Base-by-base conservation (phyloP, 23 tunicate genomes). In the Corella eumyota region DNA sequence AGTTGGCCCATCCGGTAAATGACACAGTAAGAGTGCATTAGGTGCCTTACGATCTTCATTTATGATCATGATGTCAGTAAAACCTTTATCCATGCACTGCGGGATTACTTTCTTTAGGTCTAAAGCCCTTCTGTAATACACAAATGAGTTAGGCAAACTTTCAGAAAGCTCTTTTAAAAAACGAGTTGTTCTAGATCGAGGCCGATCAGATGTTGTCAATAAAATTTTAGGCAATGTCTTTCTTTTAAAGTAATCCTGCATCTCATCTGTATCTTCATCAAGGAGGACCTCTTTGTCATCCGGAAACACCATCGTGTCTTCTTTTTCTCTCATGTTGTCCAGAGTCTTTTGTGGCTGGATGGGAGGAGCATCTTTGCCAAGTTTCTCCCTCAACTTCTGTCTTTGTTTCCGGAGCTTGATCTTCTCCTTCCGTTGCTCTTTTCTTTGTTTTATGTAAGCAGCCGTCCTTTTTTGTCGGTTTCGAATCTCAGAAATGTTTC, bases 1-100 rank as follows among this genome's bases (percentile, higher is more conserved):
- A 1, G 99, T 93, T 24, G 99, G 99, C 21, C 99, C 99, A 32
- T 87, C 72, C 21, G 99, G 99, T 21, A 93, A 68, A 60, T 93
- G 95, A 46, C 81, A 72, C 1, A 84, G 36, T 19, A 84, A 33
- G 36, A 93, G 47, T 36, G 87, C 99, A 57, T 73, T 93, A 35
- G 99, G 99, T 4, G 25, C 54, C 64, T 79, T 73, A 17, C 99
- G 82, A 68, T 93, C 99, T 36, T 87, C 99, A 56, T 87, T 84
- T n/a, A 93, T 75, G 31, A 93, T 73, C 13, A 85, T 72, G 6
- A 93, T 56, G 49, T 87, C 99, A 13, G 99, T 93, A 59, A 65
- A 93, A 5, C 83, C 99, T 46, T 78, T 58, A 19, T 61, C 72
- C 25, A 93, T 64, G 52, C 90, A 79, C 46, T 85, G 95, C 7